Conservation (phyloP, 2,797 vertebrate species). For the Rousettus madagascariensis region DNA sequence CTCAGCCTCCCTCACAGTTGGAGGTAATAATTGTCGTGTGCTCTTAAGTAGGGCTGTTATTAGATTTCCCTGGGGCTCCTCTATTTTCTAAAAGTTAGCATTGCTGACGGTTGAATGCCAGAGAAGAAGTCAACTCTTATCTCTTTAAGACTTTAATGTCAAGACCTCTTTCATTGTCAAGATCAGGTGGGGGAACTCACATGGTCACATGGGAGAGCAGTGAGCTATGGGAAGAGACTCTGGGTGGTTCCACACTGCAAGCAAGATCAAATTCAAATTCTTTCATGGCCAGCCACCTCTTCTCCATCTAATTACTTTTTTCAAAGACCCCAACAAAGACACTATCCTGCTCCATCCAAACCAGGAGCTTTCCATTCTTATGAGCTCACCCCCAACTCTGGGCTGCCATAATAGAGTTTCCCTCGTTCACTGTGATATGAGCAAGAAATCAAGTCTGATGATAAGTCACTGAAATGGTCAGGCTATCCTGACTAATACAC, state of each 20-base stretch:
- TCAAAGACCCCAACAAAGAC: neutral
- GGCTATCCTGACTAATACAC: neutral
- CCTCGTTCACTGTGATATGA: neutral
- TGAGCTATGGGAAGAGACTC: neutral
- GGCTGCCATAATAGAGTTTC: neutral
- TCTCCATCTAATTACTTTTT: neutral
- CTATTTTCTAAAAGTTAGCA: slow-evolving; percentile 85
- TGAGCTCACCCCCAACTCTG: neutral
- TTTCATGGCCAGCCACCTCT: neutral
- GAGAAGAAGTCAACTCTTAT: slow-evolving; percentile 71
- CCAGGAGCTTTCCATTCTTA: neutral
- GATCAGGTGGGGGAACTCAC: neutral
- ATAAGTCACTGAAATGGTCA: neutral
- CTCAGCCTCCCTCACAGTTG: slow-evolving; percentile 88
- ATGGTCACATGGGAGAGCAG: neutral
- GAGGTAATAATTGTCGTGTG: slow-evolving; percentile 86
- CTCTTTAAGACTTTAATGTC: slow-evolving; percentile 52
- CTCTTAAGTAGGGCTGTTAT: slow-evolving; percentile 87
- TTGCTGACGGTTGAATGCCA: slow-evolving; percentile 75
- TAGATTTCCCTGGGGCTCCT: slow-evolving; percentile 86
- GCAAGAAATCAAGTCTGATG: neutral
- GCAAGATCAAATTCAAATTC: neutral
- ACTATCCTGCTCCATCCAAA: neutral
- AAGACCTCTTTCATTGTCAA: neutral
- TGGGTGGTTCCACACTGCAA: neutral